These are phyloP conservation scores for Epinephelus moara DNA, from an alignment of 2,113 vertebrate species.

Conservation along the genomic window DNA sequence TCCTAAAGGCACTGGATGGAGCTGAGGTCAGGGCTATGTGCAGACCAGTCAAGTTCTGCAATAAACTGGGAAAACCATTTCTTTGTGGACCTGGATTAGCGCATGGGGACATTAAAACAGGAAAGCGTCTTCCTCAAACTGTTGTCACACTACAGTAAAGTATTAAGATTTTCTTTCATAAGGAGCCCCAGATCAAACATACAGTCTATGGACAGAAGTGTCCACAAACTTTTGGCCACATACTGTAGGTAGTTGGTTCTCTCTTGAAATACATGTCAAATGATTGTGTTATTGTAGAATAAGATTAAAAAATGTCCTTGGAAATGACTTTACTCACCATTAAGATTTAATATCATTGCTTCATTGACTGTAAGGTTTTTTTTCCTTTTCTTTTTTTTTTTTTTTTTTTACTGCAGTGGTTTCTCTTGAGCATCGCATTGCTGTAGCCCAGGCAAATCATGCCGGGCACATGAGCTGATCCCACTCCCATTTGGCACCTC, in stretches of 20 bases:
- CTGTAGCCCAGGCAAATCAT: not conserved
- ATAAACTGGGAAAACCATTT: not conserved
- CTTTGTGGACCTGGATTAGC: not conserved
- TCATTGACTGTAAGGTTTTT: not conserved
- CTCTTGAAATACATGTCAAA: not conserved
- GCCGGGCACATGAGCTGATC: slow-evolving; percentile 24
- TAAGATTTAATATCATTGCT: not conserved
- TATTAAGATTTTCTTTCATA: not conserved
- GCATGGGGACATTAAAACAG: not conserved
- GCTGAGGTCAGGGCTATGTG: not conserved
- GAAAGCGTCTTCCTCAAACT: not conserved
- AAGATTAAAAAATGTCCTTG: not conserved
- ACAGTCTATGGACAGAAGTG: no score
- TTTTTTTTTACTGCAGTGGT: not conserved
- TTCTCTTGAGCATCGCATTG: not conserved
- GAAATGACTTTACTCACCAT: not conserved
- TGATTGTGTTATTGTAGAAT: not conserved
- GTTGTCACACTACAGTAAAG: no score
- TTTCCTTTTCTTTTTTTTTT: no score
- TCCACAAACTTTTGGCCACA: not conserved
- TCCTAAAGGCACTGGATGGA: not conserved
- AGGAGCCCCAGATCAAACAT: not conserved
- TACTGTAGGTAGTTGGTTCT: not conserved
- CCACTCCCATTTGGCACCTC: slow-evolving; percentile 3
- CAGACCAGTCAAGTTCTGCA: not conserved